Evolutionary conservation across 2,888 invertebrate species (phyloP), one percentile per base, ranked within the genome.

Genomic region (Zhuqinia jingwanae): DNA sequence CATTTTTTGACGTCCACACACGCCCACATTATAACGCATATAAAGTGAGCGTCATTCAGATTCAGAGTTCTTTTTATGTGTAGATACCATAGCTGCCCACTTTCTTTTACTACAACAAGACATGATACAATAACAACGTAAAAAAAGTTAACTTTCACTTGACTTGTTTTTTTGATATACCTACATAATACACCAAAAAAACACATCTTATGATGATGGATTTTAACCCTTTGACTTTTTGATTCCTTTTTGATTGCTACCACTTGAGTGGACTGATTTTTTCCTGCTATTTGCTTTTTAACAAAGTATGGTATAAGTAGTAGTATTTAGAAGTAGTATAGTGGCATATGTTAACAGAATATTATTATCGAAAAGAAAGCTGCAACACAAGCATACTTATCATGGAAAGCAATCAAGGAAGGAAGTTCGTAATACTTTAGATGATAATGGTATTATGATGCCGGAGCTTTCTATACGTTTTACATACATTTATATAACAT

Each of bases 381-480:
- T 36, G 36, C 36, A 36, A 6, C 3, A 6, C 3, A 36, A 36
- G 36, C 3, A 36, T 36, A 36, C 8, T 6, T 36, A 36, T 36
- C n/a, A n/a, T n/a, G n/a, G n/a, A n/a, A n/a, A n/a, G 73, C 36
- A 47, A 53, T 30, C n/a, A 80, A 80, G 42, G 25, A 80, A 80
- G 42, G 25, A 76, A 83, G 53, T 27, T 25, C 17, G 13, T 50
- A 76, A 75, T 76, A 65, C 50, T 83, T 83, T 73, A 56, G 53
- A 63, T 75, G 25, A 10, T 42, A 22, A 75, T 70, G 70, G 45
- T 25, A 60, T 60, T 6, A 25, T 25, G 17, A n/a, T 17, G 58
- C 8, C 17, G n/a, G n/a, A n/a, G 11, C 8, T 58, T 6, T 58
- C 17, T 58, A 6, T 13, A 15, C 17, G 58, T 15, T 10, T 58